A percentile compares a stretch with the other conserved stretches of the same genome.
Conservation (phyloP, 2,888 invertebrate species). For the Phoronis australis region DNA sequence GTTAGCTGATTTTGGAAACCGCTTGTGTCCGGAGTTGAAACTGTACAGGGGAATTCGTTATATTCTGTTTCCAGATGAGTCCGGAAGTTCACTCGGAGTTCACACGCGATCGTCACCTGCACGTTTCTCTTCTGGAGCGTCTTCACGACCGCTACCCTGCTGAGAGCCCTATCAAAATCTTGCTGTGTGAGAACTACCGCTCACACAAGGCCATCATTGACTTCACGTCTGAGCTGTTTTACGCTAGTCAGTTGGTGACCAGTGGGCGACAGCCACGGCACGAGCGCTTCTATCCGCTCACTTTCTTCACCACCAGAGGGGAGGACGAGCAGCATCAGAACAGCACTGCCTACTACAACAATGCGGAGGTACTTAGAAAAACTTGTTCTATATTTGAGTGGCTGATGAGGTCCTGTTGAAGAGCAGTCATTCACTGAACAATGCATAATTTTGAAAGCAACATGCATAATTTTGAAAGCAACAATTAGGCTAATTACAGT, state of each 20-base stretch:
- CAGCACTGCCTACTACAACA: constrained; percentile 74
- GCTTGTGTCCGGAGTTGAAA: too few species aligned
- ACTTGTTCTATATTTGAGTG: too few species aligned
- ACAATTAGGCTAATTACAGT: too few species aligned
- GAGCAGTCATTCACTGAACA: too few species aligned
- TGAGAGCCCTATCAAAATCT: constrained; percentile 70
- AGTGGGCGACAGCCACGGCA: constrained; percentile 69
- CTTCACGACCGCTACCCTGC: constrained; percentile 72
- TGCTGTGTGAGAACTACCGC: constrained; percentile 76
- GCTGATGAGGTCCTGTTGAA: too few species aligned
- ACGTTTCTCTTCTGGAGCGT: constrained; percentile 69
- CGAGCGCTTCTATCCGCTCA: constrained; percentile 67
- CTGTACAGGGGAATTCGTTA: too few species aligned
- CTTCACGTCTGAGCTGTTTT: constrained; percentile 76
- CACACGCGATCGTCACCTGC: constrained; percentile 47
- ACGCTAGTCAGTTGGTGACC: constrained; percentile 70
- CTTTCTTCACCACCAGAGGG: constrained; percentile 74
- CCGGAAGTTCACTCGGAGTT: constrained; percentile 72
- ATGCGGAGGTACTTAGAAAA: constrained; percentile 70
- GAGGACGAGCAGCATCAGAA: constrained; percentile 71
- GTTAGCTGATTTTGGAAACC: too few species aligned
- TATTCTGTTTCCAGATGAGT: constrained; percentile 60
- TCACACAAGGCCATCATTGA: constrained; percentile 76
- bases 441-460: too few species aligned
- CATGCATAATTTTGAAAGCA: too few species aligned